Evolutionary conservation across 2,797 vertebrate species (phyloP).

Genomic region (Melanotaenia boesemani): DNA sequence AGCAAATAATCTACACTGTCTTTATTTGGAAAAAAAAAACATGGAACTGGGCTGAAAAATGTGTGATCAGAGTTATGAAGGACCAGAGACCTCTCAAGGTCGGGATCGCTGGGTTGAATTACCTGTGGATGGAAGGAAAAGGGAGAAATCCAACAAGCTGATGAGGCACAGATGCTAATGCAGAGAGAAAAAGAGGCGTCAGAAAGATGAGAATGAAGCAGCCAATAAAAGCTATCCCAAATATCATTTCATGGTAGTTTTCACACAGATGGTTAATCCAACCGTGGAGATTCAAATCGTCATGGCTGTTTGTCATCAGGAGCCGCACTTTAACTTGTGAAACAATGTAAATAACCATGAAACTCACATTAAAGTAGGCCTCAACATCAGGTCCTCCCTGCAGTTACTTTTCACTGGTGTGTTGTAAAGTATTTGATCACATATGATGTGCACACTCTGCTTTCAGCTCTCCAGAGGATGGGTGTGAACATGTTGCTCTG

Average conservation of each 20-base stretch:
- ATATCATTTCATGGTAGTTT: conserved; percentile 15
- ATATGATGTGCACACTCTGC: background rate
- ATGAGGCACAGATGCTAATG: conserved; percentile 58
- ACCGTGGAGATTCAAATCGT: conserved; percentile 12
- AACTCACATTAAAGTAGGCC: background rate
- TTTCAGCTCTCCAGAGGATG: conserved; percentile 31
- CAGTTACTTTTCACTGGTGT: background rate
- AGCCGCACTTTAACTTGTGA: background rate
- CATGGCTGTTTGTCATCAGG: background rate
- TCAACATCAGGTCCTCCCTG: background rate
- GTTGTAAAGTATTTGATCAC: background rate
- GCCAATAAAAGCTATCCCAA: conserved; percentile 15
- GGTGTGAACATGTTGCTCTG: conserved; percentile 45
- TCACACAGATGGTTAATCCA: conserved; percentile 20
- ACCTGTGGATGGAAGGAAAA: conserved; percentile 44
- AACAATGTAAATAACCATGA: background rate
- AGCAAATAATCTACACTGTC: background rate
- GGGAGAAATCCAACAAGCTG: conserved; percentile 37
- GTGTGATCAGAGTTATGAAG: background rate
- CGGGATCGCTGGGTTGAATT: conserved; percentile 36
- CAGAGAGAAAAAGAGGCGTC: background rate
- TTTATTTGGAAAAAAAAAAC: conserved; percentile 1
- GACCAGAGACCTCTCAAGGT: conserved; percentile 20
- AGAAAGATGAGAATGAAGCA: conserved; percentile 11
- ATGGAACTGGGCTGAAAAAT: conserved; percentile 7